Conservation (phyloP, 2,113 vertebrate species). For the Siniperca knerii region DNA sequence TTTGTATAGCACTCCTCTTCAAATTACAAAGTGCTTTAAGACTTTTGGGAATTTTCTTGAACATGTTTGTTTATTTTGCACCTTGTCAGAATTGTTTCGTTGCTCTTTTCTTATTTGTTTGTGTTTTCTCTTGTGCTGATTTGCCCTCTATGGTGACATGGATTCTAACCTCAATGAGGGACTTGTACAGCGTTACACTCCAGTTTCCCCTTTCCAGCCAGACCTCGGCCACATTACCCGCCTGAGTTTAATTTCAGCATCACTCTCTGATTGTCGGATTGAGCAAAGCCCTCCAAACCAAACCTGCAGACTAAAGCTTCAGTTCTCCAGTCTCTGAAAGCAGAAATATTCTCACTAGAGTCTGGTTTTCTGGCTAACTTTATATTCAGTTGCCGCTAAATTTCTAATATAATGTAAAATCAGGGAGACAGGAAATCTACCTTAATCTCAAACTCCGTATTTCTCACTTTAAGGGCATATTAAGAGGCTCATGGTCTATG, state of each 20-base stretch:
- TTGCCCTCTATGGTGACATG: constrained; percentile 67
- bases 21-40: constrained; percentile 69
- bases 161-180: constrained; percentile 80
- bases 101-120: neutral
- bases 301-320: constrained; percentile 3
- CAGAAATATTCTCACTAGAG: constrained; percentile 12
- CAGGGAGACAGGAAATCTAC: neutral
- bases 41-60: constrained; percentile 29
- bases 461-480: neutral
- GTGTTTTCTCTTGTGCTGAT: constrained; percentile 26
- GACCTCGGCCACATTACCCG: constrained; percentile 37
- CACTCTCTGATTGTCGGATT: neutral
- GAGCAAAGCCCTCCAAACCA: neutral
- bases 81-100: neutral
- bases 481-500: neutral
- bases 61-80: constrained; percentile 20
- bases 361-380: neutral
- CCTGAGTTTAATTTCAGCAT: neutral
- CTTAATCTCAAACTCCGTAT: neutral
- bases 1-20: constrained; percentile 24
- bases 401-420: neutral
- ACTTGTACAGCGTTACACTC: constrained; percentile 67
- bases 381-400: neutral
- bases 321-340: neutral
- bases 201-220: constrained; percentile 14